phyloP scores from a whole-genome alignment of 2,888 invertebrate genomes.

The Drosophila mayaguana region DNA sequence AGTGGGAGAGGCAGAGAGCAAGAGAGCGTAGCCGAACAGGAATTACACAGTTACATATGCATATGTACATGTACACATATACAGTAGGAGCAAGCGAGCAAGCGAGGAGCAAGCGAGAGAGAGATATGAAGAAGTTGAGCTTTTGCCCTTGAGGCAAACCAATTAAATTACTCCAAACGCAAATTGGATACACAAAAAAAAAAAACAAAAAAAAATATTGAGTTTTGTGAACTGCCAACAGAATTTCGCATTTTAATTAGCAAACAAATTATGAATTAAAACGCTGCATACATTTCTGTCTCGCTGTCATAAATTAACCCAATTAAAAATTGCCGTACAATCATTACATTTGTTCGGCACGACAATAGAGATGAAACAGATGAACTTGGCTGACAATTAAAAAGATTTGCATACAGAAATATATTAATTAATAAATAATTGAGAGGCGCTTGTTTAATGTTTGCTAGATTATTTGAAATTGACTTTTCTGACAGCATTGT shows the following conservation, averaged over 20 bases:
- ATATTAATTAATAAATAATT: not conserved
- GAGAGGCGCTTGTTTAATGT: not conserved
- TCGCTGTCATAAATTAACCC: conserved; percentile 2
- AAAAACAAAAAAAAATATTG: conserved; percentile 37
- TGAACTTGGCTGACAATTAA: conserved; percentile 7
- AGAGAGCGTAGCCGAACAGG: not conserved
- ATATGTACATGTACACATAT: not conserved
- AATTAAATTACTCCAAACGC: conserved; percentile 55
- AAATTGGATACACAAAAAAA: conserved; percentile 35
- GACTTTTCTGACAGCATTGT: not conserved
- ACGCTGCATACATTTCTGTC: not conserved
- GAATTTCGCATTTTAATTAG: conserved; percentile 47
- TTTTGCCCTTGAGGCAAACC: conserved; percentile 46
- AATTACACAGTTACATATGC: not conserved
- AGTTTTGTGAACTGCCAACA: conserved; percentile 29
- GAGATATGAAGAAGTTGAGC: not conserved
- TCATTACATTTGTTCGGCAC: not conserved
- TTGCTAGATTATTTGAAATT: not conserved
- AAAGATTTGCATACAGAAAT: not conserved
- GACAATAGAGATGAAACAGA: not conserved
- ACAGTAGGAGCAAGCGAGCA: not conserved
- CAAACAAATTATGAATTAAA: conserved; percentile 25
- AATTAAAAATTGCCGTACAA: conserved; percentile 6
- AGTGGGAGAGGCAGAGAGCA: not conserved
- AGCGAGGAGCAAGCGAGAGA: not conserved